Conservation (phyloP, 1,140 invertebrate genomes). For the Antheraea mylitta region DNA sequence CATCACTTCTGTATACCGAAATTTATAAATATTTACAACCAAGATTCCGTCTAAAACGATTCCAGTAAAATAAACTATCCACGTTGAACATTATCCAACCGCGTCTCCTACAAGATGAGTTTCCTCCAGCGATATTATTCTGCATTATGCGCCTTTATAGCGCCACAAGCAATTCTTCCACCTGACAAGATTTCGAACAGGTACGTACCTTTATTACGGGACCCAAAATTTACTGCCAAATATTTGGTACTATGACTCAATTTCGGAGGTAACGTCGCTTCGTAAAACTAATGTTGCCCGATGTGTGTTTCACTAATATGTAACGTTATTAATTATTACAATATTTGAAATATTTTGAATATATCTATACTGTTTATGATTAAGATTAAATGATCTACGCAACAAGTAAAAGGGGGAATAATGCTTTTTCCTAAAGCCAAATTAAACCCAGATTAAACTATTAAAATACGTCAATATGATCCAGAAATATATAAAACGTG, state of each 20-base stretch:
- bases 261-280: not conserved
- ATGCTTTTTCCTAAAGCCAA: too few species aligned
- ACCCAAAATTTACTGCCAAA: constrained; percentile 3
- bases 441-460: too few species aligned
- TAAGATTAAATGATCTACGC: too few species aligned
- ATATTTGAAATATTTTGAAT: too few species aligned
- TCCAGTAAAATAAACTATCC: not conserved
- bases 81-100: not conserved
- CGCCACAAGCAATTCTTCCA: constrained; percentile 3
- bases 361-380: too few species aligned
- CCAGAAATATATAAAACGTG: too few species aligned
- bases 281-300: not conserved
- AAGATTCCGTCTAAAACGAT: not conserved
- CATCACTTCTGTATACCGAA: too few species aligned
- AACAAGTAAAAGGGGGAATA: too few species aligned
- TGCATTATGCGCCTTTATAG: constrained; percentile 4
- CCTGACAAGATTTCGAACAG: not conserved
- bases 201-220: not conserved
- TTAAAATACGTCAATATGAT: too few species aligned
- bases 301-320: not conserved
- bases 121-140: not conserved
- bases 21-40: too few species aligned
- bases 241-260: not conserved
- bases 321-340: not conserved
- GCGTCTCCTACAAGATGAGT: constrained; percentile 1